A percentile compares a stretch with the other conserved stretches of the same genome.
These are phyloP conservation scores for Irena cyanogastra DNA, from an alignment of 2,113 vertebrate genomes.

Conservation along the genomic window DNA sequence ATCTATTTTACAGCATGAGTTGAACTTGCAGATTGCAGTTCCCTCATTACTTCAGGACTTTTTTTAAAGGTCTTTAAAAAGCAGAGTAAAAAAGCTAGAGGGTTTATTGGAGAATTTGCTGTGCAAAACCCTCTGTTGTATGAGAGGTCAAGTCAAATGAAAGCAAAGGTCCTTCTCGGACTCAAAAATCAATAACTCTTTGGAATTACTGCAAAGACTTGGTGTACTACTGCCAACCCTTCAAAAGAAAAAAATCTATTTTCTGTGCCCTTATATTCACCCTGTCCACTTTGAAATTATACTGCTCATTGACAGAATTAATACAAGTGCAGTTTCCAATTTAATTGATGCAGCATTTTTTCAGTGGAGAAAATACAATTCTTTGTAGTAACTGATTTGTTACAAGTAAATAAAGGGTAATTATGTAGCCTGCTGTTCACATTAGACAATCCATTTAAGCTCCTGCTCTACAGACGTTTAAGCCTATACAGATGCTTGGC, in stretches of 20 bases:
- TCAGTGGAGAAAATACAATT: not conserved
- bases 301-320: constrained; percentile 1
- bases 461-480: constrained; percentile 15
- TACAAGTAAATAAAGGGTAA: constrained; percentile 41
- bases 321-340: not conserved
- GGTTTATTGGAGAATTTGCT: not conserved
- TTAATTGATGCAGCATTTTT: constrained; percentile 8
- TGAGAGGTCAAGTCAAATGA: constrained; percentile 11
- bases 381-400: constrained; percentile 28
- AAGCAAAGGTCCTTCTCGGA: not conserved
- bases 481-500: constrained; percentile 7
- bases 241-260: constrained; percentile 29
- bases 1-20: not conserved
- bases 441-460: not conserved
- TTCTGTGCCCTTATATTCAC: constrained; percentile 37
- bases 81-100: not conserved
- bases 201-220: constrained; percentile 21
- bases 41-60: not conserved
- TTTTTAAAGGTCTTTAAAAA: not conserved
- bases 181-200: constrained; percentile 42
- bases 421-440: constrained; percentile 22
- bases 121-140: not conserved
- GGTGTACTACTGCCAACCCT: not conserved
- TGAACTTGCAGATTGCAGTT: not conserved
- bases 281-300: constrained; percentile 32